Evolutionary conservation across 2,888 invertebrate genomes (phyloP).

Genomic region (Tipula unca): DNA sequence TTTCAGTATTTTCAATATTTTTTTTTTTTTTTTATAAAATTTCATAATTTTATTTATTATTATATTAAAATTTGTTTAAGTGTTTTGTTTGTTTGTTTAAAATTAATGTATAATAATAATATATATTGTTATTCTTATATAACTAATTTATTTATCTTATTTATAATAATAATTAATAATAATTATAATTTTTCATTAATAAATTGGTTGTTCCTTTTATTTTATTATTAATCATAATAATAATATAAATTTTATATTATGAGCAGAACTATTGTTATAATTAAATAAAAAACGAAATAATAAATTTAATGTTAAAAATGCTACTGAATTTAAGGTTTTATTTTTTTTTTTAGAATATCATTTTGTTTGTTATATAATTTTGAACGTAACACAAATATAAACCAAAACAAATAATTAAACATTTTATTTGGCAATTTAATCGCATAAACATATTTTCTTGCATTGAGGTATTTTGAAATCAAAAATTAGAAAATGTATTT

Average conservation of each 20-base stretch:
- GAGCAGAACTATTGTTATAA: background rate
- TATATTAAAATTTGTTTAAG: background rate
- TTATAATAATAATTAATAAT: background rate
- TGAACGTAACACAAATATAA: background rate
- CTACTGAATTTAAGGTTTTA: background rate
- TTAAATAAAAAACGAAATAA: background rate
- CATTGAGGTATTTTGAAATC: background rate
- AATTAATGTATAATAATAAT: background rate
- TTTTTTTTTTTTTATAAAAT: slow-evolving; percentile 2
- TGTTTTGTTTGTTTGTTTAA: background rate
- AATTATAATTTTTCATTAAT: background rate
- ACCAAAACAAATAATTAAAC: background rate
- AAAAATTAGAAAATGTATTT: background rate
- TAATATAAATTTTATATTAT: slow-evolving; percentile 9
- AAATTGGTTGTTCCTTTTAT: background rate
- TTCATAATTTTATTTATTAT: background rate
- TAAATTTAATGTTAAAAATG: background rate
- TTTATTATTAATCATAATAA: background rate
- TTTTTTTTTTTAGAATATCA: background rate
- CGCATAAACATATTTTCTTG: background rate
- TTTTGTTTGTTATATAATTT: background rate
- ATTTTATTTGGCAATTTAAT: background rate
- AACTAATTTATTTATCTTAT: background rate
- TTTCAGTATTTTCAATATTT: background rate
- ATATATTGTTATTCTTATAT: slow-evolving; percentile 14